phyloP scores from a whole-genome alignment of 2,888 invertebrate genomes.

The Tenodera sinensis region DNA sequence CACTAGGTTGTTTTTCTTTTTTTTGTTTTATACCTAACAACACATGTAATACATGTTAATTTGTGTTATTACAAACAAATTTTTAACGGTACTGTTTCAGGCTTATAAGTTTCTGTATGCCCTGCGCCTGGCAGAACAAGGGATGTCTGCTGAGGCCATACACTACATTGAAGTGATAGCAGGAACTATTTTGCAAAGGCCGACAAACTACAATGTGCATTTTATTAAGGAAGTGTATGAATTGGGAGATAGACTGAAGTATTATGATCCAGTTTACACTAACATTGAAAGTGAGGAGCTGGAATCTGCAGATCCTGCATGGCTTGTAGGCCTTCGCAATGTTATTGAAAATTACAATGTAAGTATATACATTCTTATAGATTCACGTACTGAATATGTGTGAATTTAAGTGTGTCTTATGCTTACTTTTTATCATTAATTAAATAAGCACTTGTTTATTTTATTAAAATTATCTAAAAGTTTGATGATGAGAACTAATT shows the following conservation, averaged over 20 bases:
- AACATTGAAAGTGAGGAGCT: conserved; percentile 42
- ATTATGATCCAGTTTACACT: conserved; percentile 61
- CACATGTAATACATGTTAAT: too few species aligned
- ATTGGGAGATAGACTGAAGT: conserved; percentile 62
- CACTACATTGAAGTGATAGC: conserved; percentile 80
- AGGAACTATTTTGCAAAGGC: conserved; percentile 59
- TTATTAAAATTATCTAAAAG: too few species aligned
- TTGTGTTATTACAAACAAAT: neutral
- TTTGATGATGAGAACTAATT: too few species aligned
- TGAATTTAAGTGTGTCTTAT: too few species aligned
- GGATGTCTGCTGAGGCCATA: conserved; percentile 74
- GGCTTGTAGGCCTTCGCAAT: conserved; percentile 52
- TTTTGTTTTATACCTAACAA: too few species aligned
- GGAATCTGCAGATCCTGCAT: conserved; percentile 48
- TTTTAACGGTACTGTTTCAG: conserved; percentile 47
- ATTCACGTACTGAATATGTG: too few species aligned
- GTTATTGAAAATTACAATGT: conserved; percentile 18
- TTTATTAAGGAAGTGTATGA: conserved; percentile 44
- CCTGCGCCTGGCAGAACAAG: conserved; percentile 71
- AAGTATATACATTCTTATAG: neutral
- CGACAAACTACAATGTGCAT: conserved; percentile 39
- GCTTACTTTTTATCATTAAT: too few species aligned
- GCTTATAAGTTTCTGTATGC: conserved; percentile 83
- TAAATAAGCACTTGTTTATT: too few species aligned
- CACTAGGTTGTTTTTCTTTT: too few species aligned